Evolutionary conservation across 2,797 vertebrate genomes (phyloP).

Genomic region (Hemitrygon akajei): DNA sequence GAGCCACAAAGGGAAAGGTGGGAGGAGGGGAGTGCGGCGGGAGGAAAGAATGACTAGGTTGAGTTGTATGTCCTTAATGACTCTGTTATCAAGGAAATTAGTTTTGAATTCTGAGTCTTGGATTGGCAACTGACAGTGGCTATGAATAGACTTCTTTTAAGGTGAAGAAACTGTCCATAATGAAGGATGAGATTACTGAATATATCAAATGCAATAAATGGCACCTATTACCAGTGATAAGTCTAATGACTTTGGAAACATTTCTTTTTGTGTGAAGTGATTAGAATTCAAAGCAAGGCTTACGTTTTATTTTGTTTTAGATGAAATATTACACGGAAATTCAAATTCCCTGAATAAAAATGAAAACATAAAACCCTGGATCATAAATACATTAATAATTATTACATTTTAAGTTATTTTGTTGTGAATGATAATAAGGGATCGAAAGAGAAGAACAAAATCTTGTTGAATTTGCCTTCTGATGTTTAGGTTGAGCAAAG

Average conservation of each 20-base stretch:
- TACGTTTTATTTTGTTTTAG: background rate
- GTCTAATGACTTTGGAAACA: background rate
- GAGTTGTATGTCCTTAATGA: constrained; percentile 24
- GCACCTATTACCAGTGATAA: background rate
- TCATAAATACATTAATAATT: background rate
- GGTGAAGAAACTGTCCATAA: constrained; percentile 1
- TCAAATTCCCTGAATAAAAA: background rate
- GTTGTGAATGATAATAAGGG: background rate
- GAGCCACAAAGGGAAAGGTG: constrained; percentile 30
- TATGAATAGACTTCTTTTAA: constrained; percentile 19
- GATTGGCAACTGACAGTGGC: constrained; percentile 35
- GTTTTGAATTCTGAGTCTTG: constrained; percentile 11
- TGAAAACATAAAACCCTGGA: too few relatives aligned
- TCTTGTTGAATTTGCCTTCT: background rate
- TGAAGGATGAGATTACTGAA: constrained; percentile 27
- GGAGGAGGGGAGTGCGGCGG: background rate
- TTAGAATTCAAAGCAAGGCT: constrained; percentile 19
- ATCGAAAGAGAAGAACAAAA: background rate
- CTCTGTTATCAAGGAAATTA: constrained; percentile 36
- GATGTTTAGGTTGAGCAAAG: background rate
- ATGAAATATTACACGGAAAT: background rate
- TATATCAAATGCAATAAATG: constrained; percentile 23
- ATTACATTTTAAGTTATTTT: background rate
- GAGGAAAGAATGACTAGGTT: constrained; percentile 15
- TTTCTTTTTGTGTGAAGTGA: constrained; percentile 1